A percentile compares a stretch with the other conserved stretches of the same genome.
Evolutionary conservation across 53 echinoderm and acorn worm genomes (phyloP).

Genomic region (Actinopyga echinites): DNA sequence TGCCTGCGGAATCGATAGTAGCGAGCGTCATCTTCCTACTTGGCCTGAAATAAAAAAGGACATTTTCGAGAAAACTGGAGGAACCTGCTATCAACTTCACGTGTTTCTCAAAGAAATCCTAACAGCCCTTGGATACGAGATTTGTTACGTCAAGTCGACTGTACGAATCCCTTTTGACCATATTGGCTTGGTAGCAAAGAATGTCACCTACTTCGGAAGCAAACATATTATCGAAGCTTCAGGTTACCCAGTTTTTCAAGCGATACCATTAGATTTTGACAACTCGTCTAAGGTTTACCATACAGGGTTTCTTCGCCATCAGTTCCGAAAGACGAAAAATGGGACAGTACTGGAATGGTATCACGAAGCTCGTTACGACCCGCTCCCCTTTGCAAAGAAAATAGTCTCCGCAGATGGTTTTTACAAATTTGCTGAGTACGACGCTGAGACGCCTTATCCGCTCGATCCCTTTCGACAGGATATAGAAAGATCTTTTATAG

Average conservation of each 20-base stretch:
- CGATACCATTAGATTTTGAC: constrained; percentile 33
- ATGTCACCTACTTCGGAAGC: not conserved
- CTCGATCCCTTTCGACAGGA: not conserved
- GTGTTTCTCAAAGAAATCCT: constrained; percentile 23
- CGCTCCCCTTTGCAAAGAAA: not conserved
- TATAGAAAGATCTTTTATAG: not conserved
- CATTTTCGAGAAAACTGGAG: not conserved
- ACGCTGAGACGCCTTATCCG: not conserved
- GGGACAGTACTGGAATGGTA: not conserved
- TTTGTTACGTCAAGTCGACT: not conserved
- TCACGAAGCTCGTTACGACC: not conserved
- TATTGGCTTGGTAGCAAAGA: not conserved
- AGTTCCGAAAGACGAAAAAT: constrained; percentile 2
- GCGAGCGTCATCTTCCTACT: constrained; percentile 9
- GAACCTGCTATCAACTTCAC: constrained; percentile 10
- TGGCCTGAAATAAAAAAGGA: constrained; percentile 10
- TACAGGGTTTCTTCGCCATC: not conserved
- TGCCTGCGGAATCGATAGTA: not conserved
- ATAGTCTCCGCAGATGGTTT: not conserved
- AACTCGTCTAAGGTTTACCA: constrained; percentile 12
- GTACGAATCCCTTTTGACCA: not conserved
- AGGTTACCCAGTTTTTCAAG: constrained; percentile 24
- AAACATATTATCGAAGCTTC: constrained; percentile 19
- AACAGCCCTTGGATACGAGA: constrained; percentile 10
- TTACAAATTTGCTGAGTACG: constrained; percentile 9